A percentile compares a stretch with the other conserved stretches of the same genome.
Evolutionary conservation across 2,888 invertebrate genomes (phyloP).

Genomic region (Nomada lathburiana): DNA sequence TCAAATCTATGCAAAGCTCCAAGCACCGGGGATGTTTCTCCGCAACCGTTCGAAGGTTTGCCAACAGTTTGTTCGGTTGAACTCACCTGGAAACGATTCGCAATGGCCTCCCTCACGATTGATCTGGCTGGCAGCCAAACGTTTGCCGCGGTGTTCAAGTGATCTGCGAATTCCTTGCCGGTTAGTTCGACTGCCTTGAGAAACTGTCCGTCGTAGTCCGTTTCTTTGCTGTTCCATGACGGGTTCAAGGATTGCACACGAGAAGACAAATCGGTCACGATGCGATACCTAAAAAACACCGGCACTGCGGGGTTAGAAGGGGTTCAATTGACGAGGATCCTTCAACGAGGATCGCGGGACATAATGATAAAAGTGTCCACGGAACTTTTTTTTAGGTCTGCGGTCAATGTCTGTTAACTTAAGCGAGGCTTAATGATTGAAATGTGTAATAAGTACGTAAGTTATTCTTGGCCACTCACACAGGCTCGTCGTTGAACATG

Average conservation of each 20-base stretch:
- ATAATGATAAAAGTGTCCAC: no score
- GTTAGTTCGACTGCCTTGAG: slow-evolving; percentile 91
- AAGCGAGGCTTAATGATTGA: neutral
- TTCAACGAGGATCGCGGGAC: no score
- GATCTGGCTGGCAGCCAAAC: slow-evolving; percentile 95
- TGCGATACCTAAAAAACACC: slow-evolving; percentile 86
- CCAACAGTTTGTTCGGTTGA: neutral
- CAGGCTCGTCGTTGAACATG: slow-evolving; percentile 90
- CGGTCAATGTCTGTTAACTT: neutral
- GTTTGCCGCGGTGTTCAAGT: slow-evolving; percentile 86
- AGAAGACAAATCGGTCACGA: slow-evolving; percentile 91
- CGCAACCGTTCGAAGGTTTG: no score
- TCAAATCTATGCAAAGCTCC: slow-evolving; percentile 40
- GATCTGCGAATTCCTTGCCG: slow-evolving; percentile 91
- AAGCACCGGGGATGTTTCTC: neutral
- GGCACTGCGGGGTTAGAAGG: no score
- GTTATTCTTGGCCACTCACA: slow-evolving; percentile 68
- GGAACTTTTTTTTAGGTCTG: neutral
- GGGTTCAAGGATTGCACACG: slow-evolving; percentile 93
- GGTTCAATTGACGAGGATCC: no score
- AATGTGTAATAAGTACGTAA: no score
- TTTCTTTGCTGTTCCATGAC: slow-evolving; percentile 90
- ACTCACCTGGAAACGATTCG: slow-evolving; percentile 87
- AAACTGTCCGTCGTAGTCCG: slow-evolving; percentile 88
- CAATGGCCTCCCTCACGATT: slow-evolving; percentile 90